Percentiles rank a stretch among this genome's conserved stretches.
Evolutionary conservation across 1,140 invertebrate species (phyloP).

Genomic region (Bombyx mandarina): DNA sequence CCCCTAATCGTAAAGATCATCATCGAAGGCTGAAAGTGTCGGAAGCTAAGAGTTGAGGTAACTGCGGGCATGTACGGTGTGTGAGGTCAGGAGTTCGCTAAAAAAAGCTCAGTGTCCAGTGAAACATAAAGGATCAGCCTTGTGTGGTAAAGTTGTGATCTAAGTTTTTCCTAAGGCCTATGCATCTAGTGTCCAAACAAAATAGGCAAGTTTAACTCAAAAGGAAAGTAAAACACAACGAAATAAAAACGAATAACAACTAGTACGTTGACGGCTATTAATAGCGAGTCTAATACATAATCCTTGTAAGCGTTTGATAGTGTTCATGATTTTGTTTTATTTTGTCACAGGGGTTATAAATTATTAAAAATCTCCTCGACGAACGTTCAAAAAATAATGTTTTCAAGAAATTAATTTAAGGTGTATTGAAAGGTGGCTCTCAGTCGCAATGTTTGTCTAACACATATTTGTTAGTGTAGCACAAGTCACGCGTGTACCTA

Average conservation of each 20-base stretch:
- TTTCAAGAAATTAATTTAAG: neutral
- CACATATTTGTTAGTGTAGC: conserved; percentile 20
- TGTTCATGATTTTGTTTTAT: conserved; percentile 34
- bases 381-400: no score
- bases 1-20: conserved; percentile 49
- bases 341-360: conserved; percentile 26
- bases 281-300: conserved; percentile 62
- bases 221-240: conserved; percentile 22
- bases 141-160: conserved; percentile 67
- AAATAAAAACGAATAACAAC: conserved; percentile 57
- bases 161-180: conserved; percentile 67
- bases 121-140: conserved; percentile 67
- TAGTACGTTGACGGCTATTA: conserved; percentile 63
- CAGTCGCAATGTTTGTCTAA: neutral
- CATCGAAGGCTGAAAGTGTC: conserved; percentile 62
- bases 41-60: conserved; percentile 68
- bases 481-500: conserved; percentile 45
- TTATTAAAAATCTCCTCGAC: conserved; percentile 12
- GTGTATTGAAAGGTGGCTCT: conserved; percentile 2
- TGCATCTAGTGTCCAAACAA: conserved; percentile 66
- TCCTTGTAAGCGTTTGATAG: conserved; percentile 47
- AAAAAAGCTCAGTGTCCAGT: conserved; percentile 67
- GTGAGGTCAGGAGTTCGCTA: conserved; percentile 69
- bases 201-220: conserved; percentile 59
- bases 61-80: conserved; percentile 69